Conservation (phyloP, 2,797 vertebrate species). For the Semaprochilodus insignis region DNA sequence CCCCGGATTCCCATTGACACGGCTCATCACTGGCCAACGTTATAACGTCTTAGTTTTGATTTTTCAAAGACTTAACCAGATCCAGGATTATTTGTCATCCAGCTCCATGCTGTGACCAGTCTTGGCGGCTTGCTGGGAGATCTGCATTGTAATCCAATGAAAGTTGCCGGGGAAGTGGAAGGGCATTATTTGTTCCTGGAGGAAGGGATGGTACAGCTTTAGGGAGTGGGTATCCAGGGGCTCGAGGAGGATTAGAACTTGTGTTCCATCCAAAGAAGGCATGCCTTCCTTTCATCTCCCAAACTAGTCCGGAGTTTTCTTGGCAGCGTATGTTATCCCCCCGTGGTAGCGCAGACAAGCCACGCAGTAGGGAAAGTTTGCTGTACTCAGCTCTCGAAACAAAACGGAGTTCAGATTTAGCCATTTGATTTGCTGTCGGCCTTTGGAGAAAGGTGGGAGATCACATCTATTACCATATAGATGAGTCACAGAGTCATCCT, state of each 20-base stretch:
- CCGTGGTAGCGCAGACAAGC: slow-evolving; percentile 43
- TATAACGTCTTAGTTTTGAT: slow-evolving; percentile 71
- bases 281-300: slow-evolving; percentile 81
- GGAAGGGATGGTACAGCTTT: slow-evolving; percentile 78
- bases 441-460: slow-evolving; percentile 71
- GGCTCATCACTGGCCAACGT: slow-evolving; percentile 48
- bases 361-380: slow-evolving; percentile 57
- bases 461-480: slow-evolving; percentile 80
- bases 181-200: slow-evolving; percentile 81
- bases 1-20: slow-evolving; percentile 48
- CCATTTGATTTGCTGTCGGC: slow-evolving; percentile 70
- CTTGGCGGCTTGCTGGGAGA: slow-evolving; percentile 69
- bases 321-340: slow-evolving; percentile 79
- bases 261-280: slow-evolving; percentile 74
- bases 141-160: slow-evolving; percentile 82
- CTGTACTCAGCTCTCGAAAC: slow-evolving; percentile 43
- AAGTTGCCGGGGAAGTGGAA: slow-evolving; percentile 78
- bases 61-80: slow-evolving; percentile 73
- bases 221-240: slow-evolving; percentile 76
- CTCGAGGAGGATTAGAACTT: slow-evolving; percentile 79
- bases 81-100: slow-evolving; percentile 70
- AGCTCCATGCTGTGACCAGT: slow-evolving; percentile 68
- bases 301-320: slow-evolving; percentile 74
- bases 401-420: slow-evolving; percentile 72
- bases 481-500: slow-evolving; percentile 78